phyloP scores from a whole-genome alignment of 2,113 vertebrate species.

The Phasianus colchicus region DNA sequence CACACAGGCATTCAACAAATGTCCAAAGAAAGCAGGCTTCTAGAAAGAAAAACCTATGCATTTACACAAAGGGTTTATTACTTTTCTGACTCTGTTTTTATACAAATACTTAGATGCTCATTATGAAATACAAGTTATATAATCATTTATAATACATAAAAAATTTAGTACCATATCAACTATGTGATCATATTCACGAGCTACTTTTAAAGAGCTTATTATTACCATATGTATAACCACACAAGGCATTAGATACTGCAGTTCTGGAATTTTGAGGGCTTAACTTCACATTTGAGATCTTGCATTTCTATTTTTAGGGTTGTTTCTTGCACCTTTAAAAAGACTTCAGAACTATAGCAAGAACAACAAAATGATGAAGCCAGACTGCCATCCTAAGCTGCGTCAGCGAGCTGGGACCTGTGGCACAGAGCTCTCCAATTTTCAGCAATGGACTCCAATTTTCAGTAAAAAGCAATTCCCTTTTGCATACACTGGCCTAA shows the following conservation, averaged over 20 bases:
- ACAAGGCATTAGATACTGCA: not conserved
- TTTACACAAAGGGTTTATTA: not conserved
- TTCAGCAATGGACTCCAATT: not conserved
- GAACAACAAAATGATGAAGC: not conserved
- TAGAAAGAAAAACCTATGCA: not conserved
- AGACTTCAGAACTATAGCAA: not conserved
- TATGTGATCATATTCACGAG: not conserved
- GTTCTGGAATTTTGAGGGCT: not conserved
- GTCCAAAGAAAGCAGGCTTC: not conserved
- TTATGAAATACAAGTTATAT: not conserved
- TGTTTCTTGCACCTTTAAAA: not conserved
- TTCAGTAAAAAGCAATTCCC: not conserved
- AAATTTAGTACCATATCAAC: not conserved
- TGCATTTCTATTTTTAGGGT: not conserved
- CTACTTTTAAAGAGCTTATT: slow-evolving; percentile 11
- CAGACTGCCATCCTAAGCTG: not conserved
- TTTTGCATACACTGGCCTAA: not conserved
- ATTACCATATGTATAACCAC: not conserved
- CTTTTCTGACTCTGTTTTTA: not conserved
- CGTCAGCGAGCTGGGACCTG: not conserved
- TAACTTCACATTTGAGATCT: not conserved
- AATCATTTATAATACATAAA: not conserved
- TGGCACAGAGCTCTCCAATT: not conserved
- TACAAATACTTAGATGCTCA: not conserved
- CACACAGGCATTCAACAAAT: not conserved